Base-by-base conservation (phyloP, 2,888 invertebrate genomes). In the Diaperis boleti region DNA sequence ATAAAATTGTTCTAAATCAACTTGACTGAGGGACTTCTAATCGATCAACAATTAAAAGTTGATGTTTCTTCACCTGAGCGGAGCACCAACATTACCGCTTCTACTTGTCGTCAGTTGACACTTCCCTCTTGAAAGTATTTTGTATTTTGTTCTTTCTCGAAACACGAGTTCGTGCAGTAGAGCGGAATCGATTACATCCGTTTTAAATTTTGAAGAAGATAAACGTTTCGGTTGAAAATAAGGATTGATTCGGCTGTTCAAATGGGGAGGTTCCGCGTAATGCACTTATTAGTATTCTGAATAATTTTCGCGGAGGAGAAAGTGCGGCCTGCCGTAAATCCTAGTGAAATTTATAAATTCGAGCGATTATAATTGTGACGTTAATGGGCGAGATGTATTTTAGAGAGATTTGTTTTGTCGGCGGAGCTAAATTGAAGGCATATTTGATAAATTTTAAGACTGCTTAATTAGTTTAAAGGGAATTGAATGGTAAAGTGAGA, bases 401-500 rank as follows among this genome's bases (percentile, higher is more conserved):
- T 10, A 18, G 3, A 18, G 5, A 44, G 26, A 50, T 50, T 52
- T 52, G 35, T 52, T 52, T 52, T 26, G 37, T 14, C 8, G 8
- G 26, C 15, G 13, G 2, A 10, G 15, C 1, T 45, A 18, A 45
- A 45, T 45, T 11, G 42, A 29, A 52, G 35, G 37, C 20, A 52
- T 52, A 52, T 52, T 41, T 59, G 29, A 50, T 49, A 50, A 52
- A 60, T 44, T 44, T 52, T 45, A 45, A 54, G 37, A 37, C 52
- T 13, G 39, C 42, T 55, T 61, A 64, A 64, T 61, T 64, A 64
- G 59, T 59, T 52, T 63, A 50, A 59, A 64, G 59, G 59, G 33
- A 64, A 59, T 64, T 64, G 39, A 64, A 64, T 57, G 62, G 50
- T 52, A 52, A 54, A 56, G 63, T 57, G 60, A 59, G 61, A 64